phyloP scores from a whole-genome alignment of 2,113 vertebrate species.

The Charadrius vociferus region DNA sequence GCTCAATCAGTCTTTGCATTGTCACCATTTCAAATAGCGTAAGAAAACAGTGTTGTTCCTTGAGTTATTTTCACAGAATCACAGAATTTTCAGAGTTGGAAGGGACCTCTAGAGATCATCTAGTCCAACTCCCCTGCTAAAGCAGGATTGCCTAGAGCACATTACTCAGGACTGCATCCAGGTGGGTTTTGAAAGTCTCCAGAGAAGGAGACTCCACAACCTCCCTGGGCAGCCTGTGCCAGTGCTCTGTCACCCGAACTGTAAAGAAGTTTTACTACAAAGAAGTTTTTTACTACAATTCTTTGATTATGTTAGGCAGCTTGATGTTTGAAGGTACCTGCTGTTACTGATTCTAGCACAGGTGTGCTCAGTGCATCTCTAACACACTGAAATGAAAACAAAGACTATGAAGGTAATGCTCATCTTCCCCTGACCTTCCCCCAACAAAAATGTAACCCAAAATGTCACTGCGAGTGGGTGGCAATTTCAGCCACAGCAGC shows the following conservation, averaged over 20 bases:
- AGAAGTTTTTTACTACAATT: background rate
- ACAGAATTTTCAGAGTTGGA: no score
- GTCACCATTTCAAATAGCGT: background rate
- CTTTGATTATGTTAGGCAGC: background rate
- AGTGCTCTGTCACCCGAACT: no score
- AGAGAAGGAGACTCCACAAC: no score
- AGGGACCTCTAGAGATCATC: no score
- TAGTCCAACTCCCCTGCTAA: no score
- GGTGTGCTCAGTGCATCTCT: background rate
- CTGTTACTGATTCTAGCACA: background rate
- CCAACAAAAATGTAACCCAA: background rate
- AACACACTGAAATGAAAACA: background rate
- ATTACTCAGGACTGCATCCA: no score
- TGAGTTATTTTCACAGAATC: no score
- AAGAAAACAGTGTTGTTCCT: background rate
- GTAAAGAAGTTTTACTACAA: no score
- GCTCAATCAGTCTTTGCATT: background rate
- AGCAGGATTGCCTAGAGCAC: no score
- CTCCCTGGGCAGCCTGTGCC: no score
- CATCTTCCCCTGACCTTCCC: background rate
- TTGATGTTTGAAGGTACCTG: background rate
- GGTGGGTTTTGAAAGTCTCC: no score
- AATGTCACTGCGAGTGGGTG: fast-evolving
- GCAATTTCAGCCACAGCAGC: background rate
- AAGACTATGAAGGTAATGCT: background rate